phyloP scores from a whole-genome alignment of 2,113 vertebrate genomes.

The Sinocyclocheilus grahami region DNA sequence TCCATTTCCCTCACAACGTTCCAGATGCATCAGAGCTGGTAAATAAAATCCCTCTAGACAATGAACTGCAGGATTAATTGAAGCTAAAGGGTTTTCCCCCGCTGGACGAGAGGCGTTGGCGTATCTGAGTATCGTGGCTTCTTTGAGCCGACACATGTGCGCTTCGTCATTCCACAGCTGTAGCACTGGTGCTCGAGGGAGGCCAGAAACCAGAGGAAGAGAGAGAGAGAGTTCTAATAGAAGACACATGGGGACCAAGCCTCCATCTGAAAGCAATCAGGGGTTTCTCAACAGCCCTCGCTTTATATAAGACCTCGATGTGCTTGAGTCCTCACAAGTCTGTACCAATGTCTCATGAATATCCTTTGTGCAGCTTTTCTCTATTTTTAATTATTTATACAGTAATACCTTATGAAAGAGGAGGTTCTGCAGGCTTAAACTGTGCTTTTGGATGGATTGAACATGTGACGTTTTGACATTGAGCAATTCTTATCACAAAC shows the following conservation, averaged over 20 bases:
- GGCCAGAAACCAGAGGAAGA: neutral
- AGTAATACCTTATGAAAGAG: neutral
- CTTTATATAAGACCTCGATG: conserved; percentile 14
- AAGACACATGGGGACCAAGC: neutral
- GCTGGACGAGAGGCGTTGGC: neutral
- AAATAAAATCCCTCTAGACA: neutral
- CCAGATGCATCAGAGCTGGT: conserved; percentile 10
- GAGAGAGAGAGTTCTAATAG: conserved; percentile 9
- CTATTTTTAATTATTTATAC: neutral
- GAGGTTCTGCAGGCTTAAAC: neutral
- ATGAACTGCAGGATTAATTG: neutral
- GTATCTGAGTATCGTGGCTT: neutral
- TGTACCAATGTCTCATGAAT: conserved; percentile 1
- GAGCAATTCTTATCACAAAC: neutral
- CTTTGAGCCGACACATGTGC: neutral
- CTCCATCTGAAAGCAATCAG: conserved; percentile 44
- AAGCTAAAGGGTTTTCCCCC: neutral
- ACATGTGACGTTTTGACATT: neutral
- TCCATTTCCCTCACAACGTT: neutral
- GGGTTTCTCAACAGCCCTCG: conserved; percentile 7
- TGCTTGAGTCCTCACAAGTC: neutral
- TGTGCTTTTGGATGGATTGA: neutral
- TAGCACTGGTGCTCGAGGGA: neutral
- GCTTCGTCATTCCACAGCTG: conserved; percentile 5
- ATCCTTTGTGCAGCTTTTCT: neutral